Percentiles rank a stretch among this genome's conserved stretches.
Evolutionary conservation across 2,888 invertebrate species (phyloP).

Genomic region (Listrodromus nycthemerus): DNA sequence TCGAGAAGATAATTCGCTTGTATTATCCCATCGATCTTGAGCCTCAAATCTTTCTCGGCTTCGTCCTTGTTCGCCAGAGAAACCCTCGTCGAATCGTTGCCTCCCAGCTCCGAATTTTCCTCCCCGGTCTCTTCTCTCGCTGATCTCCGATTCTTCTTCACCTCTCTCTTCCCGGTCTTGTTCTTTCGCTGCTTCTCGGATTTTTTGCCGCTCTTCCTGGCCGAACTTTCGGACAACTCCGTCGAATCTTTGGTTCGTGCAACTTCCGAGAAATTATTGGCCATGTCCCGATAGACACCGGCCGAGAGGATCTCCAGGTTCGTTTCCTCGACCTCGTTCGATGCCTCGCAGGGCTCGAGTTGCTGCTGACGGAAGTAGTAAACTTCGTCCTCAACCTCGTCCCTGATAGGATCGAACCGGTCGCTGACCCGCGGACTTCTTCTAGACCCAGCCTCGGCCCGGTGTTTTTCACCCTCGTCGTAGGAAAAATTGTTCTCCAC

Average conservation of each 20-base stretch:
- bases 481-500: constrained; percentile 10
- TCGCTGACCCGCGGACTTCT: constrained; percentile 11
- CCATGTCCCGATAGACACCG: constrained; percentile 66
- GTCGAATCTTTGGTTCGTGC: constrained; percentile 38
- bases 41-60: constrained; percentile 70
- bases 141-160: constrained; percentile 11
- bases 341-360: constrained; percentile 60
- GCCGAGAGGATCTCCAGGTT: constrained; percentile 58
- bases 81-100: neutral
- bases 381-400: constrained; percentile 60
- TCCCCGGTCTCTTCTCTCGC: constrained; percentile 18
- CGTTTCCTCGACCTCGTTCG: constrained; percentile 59
- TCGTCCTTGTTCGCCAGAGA: constrained; percentile 24
- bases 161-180: constrained; percentile 45
- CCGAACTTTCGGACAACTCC: neutral
- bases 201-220: constrained; percentile 13
- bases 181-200: constrained; percentile 37
- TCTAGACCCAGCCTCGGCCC: neutral
- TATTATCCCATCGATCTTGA: constrained; percentile 78
- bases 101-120: constrained; percentile 40
- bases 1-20: constrained; percentile 77
- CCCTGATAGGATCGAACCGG: neutral
- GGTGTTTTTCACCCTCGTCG: constrained; percentile 17
- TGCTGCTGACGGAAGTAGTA: constrained; percentile 61
- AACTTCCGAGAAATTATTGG: constrained; percentile 69